phyloP scores from a whole-genome alignment of 1,140 invertebrate species.

The Bombus breviceps region DNA sequence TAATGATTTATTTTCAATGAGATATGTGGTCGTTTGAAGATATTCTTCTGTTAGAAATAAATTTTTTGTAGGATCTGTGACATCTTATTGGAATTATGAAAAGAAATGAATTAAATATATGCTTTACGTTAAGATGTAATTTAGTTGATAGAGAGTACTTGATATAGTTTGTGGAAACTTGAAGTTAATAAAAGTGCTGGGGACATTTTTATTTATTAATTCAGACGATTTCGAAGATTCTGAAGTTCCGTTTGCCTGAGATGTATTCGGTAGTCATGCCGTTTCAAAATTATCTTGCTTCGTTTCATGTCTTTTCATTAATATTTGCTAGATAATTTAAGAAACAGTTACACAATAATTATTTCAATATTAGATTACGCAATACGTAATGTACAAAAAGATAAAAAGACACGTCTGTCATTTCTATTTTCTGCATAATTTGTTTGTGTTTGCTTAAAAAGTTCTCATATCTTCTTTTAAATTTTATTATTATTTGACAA shows the following conservation, averaged over 20 bases:
- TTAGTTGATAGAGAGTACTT: background rate
- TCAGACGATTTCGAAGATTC: background rate
- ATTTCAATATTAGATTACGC: background rate
- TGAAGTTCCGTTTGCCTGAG: slow-evolving; percentile 5
- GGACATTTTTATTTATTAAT: background rate
- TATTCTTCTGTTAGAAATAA: slow-evolving; percentile 8
- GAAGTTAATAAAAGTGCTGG: no score
- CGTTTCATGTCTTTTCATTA: background rate
- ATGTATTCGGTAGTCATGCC: background rate
- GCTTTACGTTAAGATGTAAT: no score
- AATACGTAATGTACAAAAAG: background rate
- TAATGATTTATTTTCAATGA: slow-evolving; percentile 23
- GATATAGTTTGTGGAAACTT: background rate
- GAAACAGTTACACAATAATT: background rate
- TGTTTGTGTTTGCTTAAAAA: background rate
- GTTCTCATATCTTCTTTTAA: no score
- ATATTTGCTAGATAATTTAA: background rate
- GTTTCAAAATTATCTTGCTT: background rate
- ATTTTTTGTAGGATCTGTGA: background rate
- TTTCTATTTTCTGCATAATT: background rate
- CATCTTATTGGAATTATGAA: background rate
- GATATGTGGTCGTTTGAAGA: background rate
- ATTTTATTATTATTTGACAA: background rate
- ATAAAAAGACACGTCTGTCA: background rate
- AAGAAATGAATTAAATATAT: background rate